phyloP scores from a whole-genome alignment of 2,797 vertebrate species.

The Heterohyrax brucei region DNA sequence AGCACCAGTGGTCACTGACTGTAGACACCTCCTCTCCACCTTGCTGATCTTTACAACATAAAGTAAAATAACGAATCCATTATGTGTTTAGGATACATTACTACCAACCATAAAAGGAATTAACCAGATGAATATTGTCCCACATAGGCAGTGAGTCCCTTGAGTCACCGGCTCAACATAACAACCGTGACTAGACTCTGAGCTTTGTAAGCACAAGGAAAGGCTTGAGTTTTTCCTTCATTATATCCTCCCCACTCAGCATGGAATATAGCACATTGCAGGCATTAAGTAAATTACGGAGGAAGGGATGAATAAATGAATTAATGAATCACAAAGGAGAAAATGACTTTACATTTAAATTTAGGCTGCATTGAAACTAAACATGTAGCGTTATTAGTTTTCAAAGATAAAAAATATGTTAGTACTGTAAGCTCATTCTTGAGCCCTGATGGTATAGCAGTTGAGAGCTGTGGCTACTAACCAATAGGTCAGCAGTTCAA shows the following conservation, averaged over 20 bases:
- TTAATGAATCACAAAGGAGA: constrained; percentile 11
- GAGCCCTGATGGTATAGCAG: too few relatives aligned
- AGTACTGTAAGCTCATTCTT: background rate
- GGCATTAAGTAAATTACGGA: background rate
- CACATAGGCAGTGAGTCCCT: background rate
- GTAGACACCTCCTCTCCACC: background rate
- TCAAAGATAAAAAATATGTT: background rate
- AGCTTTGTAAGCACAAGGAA: constrained; percentile 3
- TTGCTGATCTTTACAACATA: background rate
- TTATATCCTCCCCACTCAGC: background rate
- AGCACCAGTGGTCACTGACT: background rate
- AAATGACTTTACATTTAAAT: background rate
- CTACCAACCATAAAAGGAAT: background rate
- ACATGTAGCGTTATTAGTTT: constrained; percentile 7
- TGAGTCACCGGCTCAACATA: background rate
- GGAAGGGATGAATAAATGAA: background rate
- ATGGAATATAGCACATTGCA: too few relatives aligned
- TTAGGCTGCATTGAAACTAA: constrained; percentile 12
- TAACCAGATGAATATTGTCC: background rate
- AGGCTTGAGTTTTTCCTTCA: background rate
- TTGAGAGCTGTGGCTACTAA: too few relatives aligned
- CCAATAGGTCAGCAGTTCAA: too few relatives aligned
- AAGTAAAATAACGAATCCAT: background rate
- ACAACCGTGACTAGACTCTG: background rate
- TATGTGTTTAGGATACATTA: background rate